Conservation (phyloP, 2,888 invertebrate species). For the Xestia rhomboidea region DNA sequence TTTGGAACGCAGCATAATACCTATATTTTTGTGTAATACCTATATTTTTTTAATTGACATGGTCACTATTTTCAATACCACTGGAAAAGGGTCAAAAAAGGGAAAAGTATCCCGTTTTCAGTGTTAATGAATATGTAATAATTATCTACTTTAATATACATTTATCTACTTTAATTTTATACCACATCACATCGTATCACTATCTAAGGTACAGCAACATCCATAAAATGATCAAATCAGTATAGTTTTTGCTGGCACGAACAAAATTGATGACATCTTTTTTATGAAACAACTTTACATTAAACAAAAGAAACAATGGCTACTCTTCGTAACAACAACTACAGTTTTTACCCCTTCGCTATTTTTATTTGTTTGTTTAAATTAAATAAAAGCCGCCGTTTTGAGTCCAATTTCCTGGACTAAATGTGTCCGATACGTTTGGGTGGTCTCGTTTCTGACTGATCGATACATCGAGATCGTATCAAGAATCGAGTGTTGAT, state of each 20-base stretch:
- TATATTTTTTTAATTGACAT: too few species aligned
- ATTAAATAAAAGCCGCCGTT: conserved; percentile 62
- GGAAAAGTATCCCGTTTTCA: too few species aligned
- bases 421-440: conserved; percentile 69
- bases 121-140: too few species aligned
- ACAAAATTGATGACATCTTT: conserved; percentile 11
- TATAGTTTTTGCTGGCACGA: background rate
- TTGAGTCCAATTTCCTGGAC: conserved; percentile 64
- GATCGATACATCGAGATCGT: conserved; percentile 75
- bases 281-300: conserved; percentile 17
- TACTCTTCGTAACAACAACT: conserved; percentile 11
- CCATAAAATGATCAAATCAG: too few species aligned
- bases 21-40: too few species aligned
- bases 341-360: conserved; percentile 9
- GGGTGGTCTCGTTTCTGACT: conserved; percentile 80
- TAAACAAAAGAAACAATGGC: conserved; percentile 22
- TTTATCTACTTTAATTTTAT: background rate
- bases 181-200: background rate
- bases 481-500: conserved; percentile 73
- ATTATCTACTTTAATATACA: background rate
- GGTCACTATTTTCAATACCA: too few species aligned
- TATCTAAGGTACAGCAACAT: background rate
- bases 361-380: conserved; percentile 58
- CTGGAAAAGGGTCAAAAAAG: too few species aligned
- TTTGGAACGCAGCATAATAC: too few species aligned